Conservation (phyloP, 2,888 invertebrate species). For the Eilema depressum region DNA sequence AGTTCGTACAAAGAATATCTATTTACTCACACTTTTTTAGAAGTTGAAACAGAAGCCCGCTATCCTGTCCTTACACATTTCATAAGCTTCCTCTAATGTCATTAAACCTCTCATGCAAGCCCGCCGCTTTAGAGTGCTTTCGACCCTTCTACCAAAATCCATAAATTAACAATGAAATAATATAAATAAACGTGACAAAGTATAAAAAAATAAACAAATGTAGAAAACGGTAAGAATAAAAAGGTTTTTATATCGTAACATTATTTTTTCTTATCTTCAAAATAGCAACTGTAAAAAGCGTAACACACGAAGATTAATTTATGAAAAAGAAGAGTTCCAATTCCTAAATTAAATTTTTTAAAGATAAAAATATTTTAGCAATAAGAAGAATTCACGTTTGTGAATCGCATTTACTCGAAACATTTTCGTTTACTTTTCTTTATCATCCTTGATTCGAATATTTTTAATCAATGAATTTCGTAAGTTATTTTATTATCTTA, state of each 20-base stretch:
- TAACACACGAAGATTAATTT: background rate
- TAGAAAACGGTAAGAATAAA: background rate
- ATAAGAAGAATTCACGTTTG: too few species aligned
- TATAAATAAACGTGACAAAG: background rate
- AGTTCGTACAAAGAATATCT: background rate
- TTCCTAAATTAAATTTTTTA: background rate
- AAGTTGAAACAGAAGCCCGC: background rate
- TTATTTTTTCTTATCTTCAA: background rate
- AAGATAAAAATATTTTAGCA: background rate
- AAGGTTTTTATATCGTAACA: background rate
- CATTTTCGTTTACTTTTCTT: background rate
- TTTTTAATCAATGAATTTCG: too few species aligned
- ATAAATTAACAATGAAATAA: background rate
- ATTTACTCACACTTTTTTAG: background rate
- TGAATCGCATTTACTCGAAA: background rate
- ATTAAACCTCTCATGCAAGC: constrained; percentile 4
- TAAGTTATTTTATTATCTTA: too few species aligned
- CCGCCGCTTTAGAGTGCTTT: background rate
- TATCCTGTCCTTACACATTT: background rate
- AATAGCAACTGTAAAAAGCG: too few species aligned
- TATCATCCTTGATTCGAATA: background rate
- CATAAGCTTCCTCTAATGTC: background rate
- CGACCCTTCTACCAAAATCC: constrained; percentile 5
- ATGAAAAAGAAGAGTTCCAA: background rate
- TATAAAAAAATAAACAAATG: background rate